Evolutionary conservation across 2,113 vertebrate species (phyloP).

Genomic region (Neogale vison): DNA sequence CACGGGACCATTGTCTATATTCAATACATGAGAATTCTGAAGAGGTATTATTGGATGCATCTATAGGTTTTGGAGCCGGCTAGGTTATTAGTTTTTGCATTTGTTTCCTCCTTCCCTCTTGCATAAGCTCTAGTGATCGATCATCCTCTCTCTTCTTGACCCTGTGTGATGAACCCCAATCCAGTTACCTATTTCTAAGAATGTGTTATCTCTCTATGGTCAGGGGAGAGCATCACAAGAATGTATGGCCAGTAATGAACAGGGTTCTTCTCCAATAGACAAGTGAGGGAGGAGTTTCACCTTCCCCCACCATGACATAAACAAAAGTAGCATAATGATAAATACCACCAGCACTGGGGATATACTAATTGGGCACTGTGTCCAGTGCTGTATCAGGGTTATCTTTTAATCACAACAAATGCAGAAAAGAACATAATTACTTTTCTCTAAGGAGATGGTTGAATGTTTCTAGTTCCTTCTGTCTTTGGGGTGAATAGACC

Average conservation of each 20-base stretch:
- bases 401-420: neutral
- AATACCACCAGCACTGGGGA: neutral
- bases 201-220: neutral
- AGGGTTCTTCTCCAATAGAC: neutral
- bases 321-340: neutral
- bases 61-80: neutral
- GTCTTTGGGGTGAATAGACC: neutral
- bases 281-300: neutral
- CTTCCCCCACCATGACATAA: neutral
- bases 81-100: neutral
- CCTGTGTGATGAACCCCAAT: neutral
- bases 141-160: neutral
- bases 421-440: neutral
- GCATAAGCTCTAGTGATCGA: accelerated
- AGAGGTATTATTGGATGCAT: neutral
- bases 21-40: neutral
- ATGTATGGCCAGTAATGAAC: neutral
- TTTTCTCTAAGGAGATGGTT: neutral
- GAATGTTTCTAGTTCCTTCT: neutral
- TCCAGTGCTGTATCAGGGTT: neutral
- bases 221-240: neutral
- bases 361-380: neutral
- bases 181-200: neutral
- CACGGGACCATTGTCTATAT: neutral
- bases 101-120: neutral